Base-by-base conservation (phyloP, 2,113 vertebrate species). In the Microcebus jonahi region DNA sequence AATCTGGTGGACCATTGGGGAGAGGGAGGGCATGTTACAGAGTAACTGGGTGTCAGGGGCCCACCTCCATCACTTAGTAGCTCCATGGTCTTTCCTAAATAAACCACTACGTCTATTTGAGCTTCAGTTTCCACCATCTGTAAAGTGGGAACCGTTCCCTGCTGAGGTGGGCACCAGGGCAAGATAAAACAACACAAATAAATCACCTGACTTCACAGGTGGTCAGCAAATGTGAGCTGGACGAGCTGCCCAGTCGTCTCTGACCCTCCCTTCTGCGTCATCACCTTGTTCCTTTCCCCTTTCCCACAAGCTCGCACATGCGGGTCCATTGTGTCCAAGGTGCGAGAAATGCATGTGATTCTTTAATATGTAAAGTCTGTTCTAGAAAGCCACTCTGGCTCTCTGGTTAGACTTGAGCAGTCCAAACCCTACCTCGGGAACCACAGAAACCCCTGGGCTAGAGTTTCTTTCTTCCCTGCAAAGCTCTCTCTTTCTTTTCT, bases 311-410 rank as follows among this genome's bases (percentile, higher is more conserved):
- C 25, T 8, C 2, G 4, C 81, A 59, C 12, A 5, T 9, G 39
- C 12, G 27, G 6, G 8, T 8, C 25, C 18, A 1, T 5, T 48
- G 23, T 14, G 34, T 25, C 12, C 4, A 68, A 55, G 34, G 5
- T 3, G 2, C 2, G 45, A 39, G 48, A 48, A 36, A 36, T 2
- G 0, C 12, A 0, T 4, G 8, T 15, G 50, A 11, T 3, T 31
- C 34, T 50, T 36, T 20, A 13, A 8, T 13, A 5, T 0, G 0
- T 29, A 57, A 68, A 42, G 13, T 15, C 59, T 34, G 29, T 18
- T 84, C 65, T 80, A 3, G 34, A 53, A 83, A 94, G 53, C 1
- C 55, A 25, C 27, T 7, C 5, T 34, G 27, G 36, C 71, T 45
- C 80, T 29, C 50, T 59, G 34, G 18, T 89, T n/a, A 59, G 75